A percentile compares a stretch with the other conserved stretches of the same genome.
Conservation (phyloP, 1,140 invertebrate genomes). For the Venturia canescens region DNA sequence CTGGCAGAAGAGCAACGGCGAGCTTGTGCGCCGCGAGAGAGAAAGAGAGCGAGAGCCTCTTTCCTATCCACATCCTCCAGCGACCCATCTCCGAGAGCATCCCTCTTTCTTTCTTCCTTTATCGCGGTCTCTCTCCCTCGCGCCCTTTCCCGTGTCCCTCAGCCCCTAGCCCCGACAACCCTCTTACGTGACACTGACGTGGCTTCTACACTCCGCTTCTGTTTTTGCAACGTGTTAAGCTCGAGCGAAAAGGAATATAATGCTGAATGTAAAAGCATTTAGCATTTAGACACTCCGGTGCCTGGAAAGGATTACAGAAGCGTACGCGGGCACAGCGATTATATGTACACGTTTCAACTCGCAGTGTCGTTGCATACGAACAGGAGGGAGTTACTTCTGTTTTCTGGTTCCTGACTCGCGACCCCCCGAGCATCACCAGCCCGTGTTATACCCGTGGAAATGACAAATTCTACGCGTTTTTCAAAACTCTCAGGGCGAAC, state of each 20-base stretch:
- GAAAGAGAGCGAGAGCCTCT: slow-evolving; percentile 8
- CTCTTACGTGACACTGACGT: slow-evolving; percentile 45
- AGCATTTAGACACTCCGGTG: slow-evolving; percentile 54
- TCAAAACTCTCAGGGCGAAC: not conserved
- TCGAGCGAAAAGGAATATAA: slow-evolving; percentile 54
- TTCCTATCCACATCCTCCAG: slow-evolving; percentile 10
- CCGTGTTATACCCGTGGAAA: not conserved
- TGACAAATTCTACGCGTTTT: slow-evolving; percentile 22
- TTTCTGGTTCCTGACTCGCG: slow-evolving; percentile 25
- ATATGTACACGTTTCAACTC: not conserved
- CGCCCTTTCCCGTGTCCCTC: slow-evolving; percentile 22
- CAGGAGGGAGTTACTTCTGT: not conserved
- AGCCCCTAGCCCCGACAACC: slow-evolving; percentile 8
- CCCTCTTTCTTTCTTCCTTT: not conserved
- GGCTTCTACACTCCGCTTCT: slow-evolving; percentile 37
- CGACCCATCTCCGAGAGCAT: not conserved
- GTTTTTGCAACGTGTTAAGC: slow-evolving; percentile 39
- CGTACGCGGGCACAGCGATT: slow-evolving; percentile 5
- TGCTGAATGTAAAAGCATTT: slow-evolving; percentile 61
- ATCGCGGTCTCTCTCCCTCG: not conserved
- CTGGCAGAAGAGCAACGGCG: slow-evolving; percentile 31
- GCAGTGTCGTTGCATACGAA: slow-evolving; percentile 28
- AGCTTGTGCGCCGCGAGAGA: not conserved
- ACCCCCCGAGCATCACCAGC: not conserved
- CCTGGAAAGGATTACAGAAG: slow-evolving; percentile 44